Base-by-base conservation (phyloP, 2,113 vertebrate genomes). In the Ploceus nigricollis region DNA sequence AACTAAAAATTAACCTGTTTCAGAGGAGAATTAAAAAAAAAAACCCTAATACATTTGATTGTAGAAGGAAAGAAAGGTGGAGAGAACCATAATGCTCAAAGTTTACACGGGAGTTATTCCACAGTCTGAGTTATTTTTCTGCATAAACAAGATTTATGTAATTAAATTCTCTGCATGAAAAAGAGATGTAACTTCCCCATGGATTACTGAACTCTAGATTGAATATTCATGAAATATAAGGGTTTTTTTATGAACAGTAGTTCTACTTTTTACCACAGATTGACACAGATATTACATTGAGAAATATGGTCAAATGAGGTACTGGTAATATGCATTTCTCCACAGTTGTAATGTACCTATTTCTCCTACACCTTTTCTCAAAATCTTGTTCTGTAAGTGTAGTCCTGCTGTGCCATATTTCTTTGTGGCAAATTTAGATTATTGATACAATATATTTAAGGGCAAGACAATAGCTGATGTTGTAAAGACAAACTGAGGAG, bases 91-190 rank as follows among this genome's bases (percentile, higher is more conserved):
- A 89, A 54, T 65, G 25, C 1, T 73, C 37, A 63, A 92, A 88
- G 8, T 75, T 90, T 89, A 56, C 18, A 7, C 42, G 47, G 39
- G 11, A 40, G 11, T 60, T 68, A 53, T 69, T 31, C 9, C 4
- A 37, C 35, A 35, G 56, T 72, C 53, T 61, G 35, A 90, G 23
- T 44, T 76, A 53, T 78, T 91, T 82, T 83, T 84, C 17, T 80
- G 35, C 37, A 53, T 81, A 83, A 83, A 88, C 24, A 66, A 78
- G 35, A 87, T 92, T 85, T 78, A 80, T 82, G n/a, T 64, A n/a
- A 94, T 86, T 91, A 94, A 91, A 71, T 81, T 88, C 28, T 79
- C 70, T 91, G 31, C 19, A 10, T 79, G 75, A 48, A 91, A 87
- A 95, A 71, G 20, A 94, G 84, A 89, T 86, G 24, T 37, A 80